phyloP scores from a whole-genome alignment of 2,888 invertebrate genomes.

The Timema cristinae region DNA sequence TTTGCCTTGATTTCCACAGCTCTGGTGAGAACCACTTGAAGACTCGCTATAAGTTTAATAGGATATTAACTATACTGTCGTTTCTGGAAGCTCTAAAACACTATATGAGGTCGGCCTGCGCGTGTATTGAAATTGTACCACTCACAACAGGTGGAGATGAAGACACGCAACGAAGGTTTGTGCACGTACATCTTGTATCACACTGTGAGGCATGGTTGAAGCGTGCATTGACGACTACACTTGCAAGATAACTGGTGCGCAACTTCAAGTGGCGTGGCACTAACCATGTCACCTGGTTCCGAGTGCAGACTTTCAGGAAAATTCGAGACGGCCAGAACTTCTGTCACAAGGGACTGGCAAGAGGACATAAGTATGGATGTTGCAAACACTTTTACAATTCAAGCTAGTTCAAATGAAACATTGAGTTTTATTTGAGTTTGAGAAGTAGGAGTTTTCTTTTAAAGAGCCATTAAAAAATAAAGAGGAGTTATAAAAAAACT shows the following conservation, averaged over 20 bases:
- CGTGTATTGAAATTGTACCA: too few species aligned
- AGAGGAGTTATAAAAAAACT: too few species aligned
- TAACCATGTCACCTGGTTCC: conserved; percentile 41
- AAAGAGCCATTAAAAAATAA: too few species aligned
- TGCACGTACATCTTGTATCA: conserved; percentile 48
- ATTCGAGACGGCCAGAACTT: conserved; percentile 43
- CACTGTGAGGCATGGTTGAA: conserved; percentile 48
- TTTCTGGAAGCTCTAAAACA: too few species aligned
- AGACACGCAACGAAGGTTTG: conserved; percentile 45
- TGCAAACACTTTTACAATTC: not conserved
- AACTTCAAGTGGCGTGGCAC: conserved; percentile 44
- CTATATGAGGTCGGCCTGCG: too few species aligned
- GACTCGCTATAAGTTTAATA: too few species aligned
- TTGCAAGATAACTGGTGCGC: conserved; percentile 46
- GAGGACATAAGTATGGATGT: not conserved
- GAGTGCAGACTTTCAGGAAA: conserved; percentile 41
- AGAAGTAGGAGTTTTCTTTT: not conserved
- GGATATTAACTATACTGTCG: too few species aligned
- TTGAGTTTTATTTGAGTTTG: not conserved
- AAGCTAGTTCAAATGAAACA: not conserved
- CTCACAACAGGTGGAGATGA: conserved; percentile 39
- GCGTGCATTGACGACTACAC: conserved; percentile 48
- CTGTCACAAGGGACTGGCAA: conserved; percentile 42
- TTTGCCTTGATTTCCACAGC: too few species aligned
- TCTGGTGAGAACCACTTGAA: too few species aligned